phyloP scores from a whole-genome alignment of 2,888 invertebrate species.

The Cryptophagus acutangulus region DNA sequence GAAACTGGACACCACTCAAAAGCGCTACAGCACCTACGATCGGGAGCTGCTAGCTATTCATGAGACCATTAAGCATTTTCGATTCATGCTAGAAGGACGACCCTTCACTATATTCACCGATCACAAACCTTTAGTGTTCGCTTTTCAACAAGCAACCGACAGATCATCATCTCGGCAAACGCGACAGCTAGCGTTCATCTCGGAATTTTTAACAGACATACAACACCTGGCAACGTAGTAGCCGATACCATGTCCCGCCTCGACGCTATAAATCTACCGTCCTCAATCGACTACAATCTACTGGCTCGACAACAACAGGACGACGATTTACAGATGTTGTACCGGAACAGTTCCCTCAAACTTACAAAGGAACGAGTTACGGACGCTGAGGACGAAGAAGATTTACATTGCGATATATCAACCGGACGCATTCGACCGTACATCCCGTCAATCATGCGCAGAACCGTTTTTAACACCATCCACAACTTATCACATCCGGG shows the following conservation, averaged over 20 bases:
- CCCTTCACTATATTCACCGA: conserved; percentile 35
- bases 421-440: too few relatives aligned
- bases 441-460: too few relatives aligned
- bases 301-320: too few relatives aligned
- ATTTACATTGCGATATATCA: too few relatives aligned
- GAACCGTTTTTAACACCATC: neutral
- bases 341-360: too few relatives aligned
- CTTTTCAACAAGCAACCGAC: conserved; percentile 33
- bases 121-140: conserved; percentile 36
- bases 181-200: conserved; percentile 14
- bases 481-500: conserved; percentile 3
- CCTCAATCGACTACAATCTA: too few relatives aligned
- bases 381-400: too few relatives aligned
- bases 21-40: conserved; percentile 36
- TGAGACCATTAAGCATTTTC: conserved; percentile 33
- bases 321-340: too few relatives aligned
- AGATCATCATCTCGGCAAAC: conserved; percentile 21
- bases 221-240: neutral
- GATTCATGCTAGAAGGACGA: conserved; percentile 38
- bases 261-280: too few relatives aligned
- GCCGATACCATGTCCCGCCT: conserved; percentile 8
- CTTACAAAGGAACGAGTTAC: too few relatives aligned
- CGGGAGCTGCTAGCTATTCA: conserved; percentile 40
- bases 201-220: conserved; percentile 15
- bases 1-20: conserved; percentile 3